A percentile compares a stretch with the other conserved stretches of the same genome.
These are phyloP conservation scores for Gymnosoma rotundatum DNA, from an alignment of 2,888 invertebrate species.

Conservation along the genomic window DNA sequence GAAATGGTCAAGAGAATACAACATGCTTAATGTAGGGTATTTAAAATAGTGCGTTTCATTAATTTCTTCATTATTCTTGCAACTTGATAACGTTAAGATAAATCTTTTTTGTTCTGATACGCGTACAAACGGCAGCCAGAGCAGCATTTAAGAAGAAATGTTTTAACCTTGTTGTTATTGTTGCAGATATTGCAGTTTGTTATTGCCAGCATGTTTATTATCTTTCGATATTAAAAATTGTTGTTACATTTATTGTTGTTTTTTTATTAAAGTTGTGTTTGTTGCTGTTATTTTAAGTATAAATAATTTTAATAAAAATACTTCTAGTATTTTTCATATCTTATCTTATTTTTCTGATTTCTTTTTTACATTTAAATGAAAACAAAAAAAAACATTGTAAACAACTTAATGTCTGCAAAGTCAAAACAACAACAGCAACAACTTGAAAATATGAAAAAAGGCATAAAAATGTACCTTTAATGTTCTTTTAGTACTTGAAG, in stretches of 20 bases:
- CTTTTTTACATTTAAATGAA: constrained; percentile 49
- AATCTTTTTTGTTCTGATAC: constrained; percentile 52
- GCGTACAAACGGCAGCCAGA: constrained; percentile 63
- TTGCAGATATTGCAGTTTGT: constrained; percentile 19
- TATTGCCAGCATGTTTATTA: constrained; percentile 60
- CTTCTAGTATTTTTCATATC: constrained; percentile 63
- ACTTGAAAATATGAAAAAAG: background rate
- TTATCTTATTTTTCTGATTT: constrained; percentile 62
- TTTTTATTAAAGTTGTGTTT: constrained; percentile 43
- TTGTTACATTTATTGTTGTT: constrained; percentile 44
- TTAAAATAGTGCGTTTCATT: constrained; percentile 44
- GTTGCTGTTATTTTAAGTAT: constrained; percentile 58
- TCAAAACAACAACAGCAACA: constrained; percentile 2
- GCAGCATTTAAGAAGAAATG: constrained; percentile 58
- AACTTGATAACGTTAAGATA: constrained; percentile 58
- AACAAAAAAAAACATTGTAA: constrained; percentile 15
- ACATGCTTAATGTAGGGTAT: constrained; percentile 20
- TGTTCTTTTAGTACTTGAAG: constrained; percentile 56
- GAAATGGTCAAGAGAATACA: too few species aligned
- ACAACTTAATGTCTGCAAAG: constrained; percentile 56
- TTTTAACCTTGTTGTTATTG: constrained; percentile 18
- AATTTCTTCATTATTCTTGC: constrained; percentile 28
- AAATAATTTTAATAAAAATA: constrained; percentile 65
- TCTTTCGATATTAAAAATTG: constrained; percentile 67
- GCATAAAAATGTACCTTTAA: constrained; percentile 51